Conservation (phyloP, 2,888 invertebrate species). For the Ceratothoa steindachneri region DNA sequence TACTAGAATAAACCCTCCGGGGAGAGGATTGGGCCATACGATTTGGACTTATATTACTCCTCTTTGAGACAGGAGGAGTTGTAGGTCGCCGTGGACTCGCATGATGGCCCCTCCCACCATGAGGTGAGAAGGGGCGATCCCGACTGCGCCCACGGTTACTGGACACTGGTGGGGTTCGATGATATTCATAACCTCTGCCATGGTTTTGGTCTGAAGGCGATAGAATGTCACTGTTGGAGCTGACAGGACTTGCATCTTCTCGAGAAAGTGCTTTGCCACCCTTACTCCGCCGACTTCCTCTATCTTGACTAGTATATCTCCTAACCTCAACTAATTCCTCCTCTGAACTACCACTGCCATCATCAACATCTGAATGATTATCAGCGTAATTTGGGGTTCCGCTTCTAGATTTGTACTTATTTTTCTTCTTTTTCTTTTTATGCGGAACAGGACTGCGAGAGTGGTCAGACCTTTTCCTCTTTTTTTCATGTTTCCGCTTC, state of each 20-base stretch:
- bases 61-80: slow-evolving; percentile 18
- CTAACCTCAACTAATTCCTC: neutral
- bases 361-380: slow-evolving; percentile 23
- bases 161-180: neutral
- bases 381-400: slow-evolving; percentile 33
- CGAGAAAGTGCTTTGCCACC: slow-evolving; percentile 1
- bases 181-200: slow-evolving; percentile 3
- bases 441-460: slow-evolving; percentile 52
- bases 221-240: neutral
- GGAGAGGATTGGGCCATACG: neutral
- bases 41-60: neutral
- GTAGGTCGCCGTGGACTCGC: slow-evolving; percentile 7
- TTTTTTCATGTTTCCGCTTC: slow-evolving; percentile 51
- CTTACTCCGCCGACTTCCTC: slow-evolving; percentile 2
- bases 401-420: slow-evolving; percentile 56
- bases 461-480: slow-evolving; percentile 52
- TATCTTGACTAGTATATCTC: slow-evolving; percentile 10
- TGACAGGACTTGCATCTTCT: neutral
- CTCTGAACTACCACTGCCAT: slow-evolving; percentile 1
- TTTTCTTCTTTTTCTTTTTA: slow-evolving; percentile 68
- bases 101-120: neutral
- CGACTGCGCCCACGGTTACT: neutral
- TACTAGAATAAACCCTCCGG: neutral
- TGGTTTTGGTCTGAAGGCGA: neutral
- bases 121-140: slow-evolving; percentile 1